Conservation (phyloP, 2,797 vertebrate genomes). For the Oreortyx pictus region DNA sequence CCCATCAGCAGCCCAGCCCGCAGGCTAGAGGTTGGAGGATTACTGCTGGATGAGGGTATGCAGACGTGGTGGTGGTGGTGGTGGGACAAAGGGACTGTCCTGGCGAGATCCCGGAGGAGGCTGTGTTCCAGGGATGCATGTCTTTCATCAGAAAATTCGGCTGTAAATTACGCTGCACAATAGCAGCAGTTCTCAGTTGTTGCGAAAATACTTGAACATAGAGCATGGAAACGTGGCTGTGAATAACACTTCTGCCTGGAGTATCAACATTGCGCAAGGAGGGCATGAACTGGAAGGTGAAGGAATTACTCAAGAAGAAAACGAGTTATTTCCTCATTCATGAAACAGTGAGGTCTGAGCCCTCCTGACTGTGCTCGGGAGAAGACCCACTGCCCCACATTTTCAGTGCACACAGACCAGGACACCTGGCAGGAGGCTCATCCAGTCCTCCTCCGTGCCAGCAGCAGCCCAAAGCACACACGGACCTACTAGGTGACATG, state of each 20-base stretch:
- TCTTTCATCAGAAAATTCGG: not conserved
- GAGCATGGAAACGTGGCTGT: not conserved
- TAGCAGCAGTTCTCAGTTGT: not conserved
- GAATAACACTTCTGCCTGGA: not conserved
- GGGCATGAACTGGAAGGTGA: not conserved
- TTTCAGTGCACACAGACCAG: accelerated
- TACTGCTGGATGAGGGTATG: not conserved
- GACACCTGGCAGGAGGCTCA: not conserved
- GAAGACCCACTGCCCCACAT: not conserved
- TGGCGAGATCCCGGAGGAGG: not conserved
- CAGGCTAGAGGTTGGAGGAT: not conserved
- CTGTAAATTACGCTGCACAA: not conserved
- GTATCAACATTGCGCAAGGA: not conserved
- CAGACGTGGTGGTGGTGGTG: not conserved
- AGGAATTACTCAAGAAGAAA: not conserved
- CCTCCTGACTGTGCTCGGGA: not conserved
- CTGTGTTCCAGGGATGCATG: not conserved
- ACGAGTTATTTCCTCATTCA: not conserved
- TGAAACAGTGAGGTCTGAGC: not conserved
- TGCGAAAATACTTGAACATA: not conserved
- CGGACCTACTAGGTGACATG: not conserved
- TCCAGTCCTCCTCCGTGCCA: not conserved
- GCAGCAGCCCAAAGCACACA: not conserved
- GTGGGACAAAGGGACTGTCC: not conserved
- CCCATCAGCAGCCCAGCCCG: not conserved